Conservation (phyloP, 2,797 vertebrate genomes). For the Vespertilio murinus region DNA sequence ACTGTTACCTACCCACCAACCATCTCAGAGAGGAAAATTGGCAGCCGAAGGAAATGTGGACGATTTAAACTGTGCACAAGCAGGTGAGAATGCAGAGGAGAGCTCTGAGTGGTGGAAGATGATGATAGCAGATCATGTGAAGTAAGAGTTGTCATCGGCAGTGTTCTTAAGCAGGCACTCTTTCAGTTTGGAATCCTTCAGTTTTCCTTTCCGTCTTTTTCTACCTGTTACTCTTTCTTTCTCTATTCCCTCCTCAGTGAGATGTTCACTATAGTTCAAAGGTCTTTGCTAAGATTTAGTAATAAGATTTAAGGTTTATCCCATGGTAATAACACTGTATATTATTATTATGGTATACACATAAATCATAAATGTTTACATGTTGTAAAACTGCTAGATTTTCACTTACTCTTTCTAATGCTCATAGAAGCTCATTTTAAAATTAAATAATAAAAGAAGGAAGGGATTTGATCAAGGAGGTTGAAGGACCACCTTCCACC, state of each 20-base stretch:
- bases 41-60: neutral
- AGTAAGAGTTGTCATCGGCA: neutral
- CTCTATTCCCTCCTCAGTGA: neutral
- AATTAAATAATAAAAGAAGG: neutral
- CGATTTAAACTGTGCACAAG: neutral
- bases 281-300: neutral
- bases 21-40: neutral
- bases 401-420: neutral
- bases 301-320: neutral
- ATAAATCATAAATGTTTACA: neutral
- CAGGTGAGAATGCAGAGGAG: neutral
- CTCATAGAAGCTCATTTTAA: constrained; percentile 2
- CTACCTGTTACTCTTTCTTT: neutral
- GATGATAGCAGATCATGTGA: accelerated
- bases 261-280: neutral
- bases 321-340: neutral
- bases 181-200: neutral
- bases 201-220: neutral
- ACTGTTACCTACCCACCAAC: neutral
- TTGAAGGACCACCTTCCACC: neutral
- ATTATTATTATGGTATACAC: neutral
- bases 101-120: neutral
- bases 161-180: neutral
- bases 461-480: neutral
- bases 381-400: neutral